phyloP scores from a whole-genome alignment of 2,113 vertebrate genomes.

The Brachyistius frenatus region DNA sequence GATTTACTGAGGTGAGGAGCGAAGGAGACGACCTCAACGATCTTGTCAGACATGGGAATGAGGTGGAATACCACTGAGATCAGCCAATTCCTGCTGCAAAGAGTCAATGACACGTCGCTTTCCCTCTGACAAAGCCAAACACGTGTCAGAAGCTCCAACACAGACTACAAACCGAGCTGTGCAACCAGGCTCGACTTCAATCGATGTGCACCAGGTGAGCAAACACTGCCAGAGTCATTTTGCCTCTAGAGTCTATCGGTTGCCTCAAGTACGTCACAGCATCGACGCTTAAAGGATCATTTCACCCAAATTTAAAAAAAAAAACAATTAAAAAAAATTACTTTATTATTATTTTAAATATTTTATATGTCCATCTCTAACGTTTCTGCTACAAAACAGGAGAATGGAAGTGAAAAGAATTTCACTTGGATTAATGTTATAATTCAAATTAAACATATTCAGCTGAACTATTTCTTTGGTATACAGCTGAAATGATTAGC shows the following conservation, averaged over 20 bases:
- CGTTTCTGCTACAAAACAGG: no score
- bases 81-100: constrained; percentile 23
- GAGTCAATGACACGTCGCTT: constrained; percentile 19
- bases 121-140: constrained; percentile 35
- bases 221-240: constrained; percentile 6
- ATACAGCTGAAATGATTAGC: not conserved
- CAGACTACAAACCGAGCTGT: not conserved
- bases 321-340: constrained; percentile 16
- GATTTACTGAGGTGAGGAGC: constrained; percentile 43
- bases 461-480: not conserved
- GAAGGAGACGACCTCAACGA: constrained; percentile 35
- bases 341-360: not conserved
- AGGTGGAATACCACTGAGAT: constrained; percentile 29
- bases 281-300: constrained; percentile 11
- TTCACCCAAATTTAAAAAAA: constrained; percentile 10
- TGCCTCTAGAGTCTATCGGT: not conserved
- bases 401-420: not conserved
- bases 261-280: not conserved
- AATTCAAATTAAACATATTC: not conserved
- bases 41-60: constrained; percentile 38
- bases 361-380: not conserved
- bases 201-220: constrained; percentile 17
- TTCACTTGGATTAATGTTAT: not conserved
- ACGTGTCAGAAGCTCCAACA: constrained; percentile 15
- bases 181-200: constrained; percentile 18